Evolutionary conservation across 2,888 invertebrate species (phyloP), one percentile per base, ranked within the genome.

Genomic region (Cosmopolites sordidus): DNA sequence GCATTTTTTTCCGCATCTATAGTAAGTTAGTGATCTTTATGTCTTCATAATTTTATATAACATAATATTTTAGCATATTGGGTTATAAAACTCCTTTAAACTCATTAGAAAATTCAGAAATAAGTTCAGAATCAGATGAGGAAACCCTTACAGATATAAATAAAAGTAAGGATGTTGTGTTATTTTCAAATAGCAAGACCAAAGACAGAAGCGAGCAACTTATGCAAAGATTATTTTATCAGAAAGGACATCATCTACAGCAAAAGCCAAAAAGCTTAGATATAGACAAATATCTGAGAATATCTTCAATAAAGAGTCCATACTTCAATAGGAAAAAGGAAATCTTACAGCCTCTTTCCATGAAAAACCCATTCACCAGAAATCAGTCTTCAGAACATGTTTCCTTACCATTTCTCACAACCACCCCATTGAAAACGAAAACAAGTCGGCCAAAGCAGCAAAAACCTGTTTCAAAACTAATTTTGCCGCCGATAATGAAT

Each of bases 1-100:
- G 54, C 71, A 76, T 51, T 68, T 78, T 33, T 82, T 81, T 70
- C 81, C 81, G 58, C 78, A 79, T 61, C 73, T 82, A 61, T 78
- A 79, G 81, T 81, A 67, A 56, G 46, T 15, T 30, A 54, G 44
- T 50, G 2, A 5, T 11, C 30, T 27, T 3, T 38, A 9, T 22
- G 16, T 40, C 42, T 5, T 11, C 33, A 16, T 12, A 18, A 2
- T 43, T 14, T 12, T 22, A 15, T 22, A 22, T 22, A 43, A n/a
- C 9, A 1, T 17, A 33, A 16, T 48, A 17, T 29, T 45, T 40
- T 39, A 59, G 56, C 15, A 54, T 60, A 15, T 43, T 56, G 30
- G 52, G 48, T 17, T 18, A 39, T 9, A 40, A 29, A 16, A 57
- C 57, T 12, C 57, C 57, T 29, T 49, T 44, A 11, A 57, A 57